A percentile compares a stretch with the other conserved stretches of the same genome.
Conservation (phyloP, 2,113 vertebrate species). For the Pseudopodoces humilis region DNA sequence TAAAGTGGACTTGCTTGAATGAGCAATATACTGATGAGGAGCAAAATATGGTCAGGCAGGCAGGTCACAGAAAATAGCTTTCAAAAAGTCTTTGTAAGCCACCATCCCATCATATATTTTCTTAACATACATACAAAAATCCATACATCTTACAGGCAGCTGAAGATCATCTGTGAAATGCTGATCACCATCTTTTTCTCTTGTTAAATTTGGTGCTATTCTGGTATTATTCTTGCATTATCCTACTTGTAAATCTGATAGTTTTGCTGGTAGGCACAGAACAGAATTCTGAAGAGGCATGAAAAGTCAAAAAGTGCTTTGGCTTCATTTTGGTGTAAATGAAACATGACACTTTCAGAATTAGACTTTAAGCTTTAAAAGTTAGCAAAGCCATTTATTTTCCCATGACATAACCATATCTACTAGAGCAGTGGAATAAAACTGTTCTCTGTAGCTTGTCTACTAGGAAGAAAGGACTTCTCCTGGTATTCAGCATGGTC, state of each 20-base stretch:
- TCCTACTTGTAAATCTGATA: neutral
- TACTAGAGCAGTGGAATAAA: neutral
- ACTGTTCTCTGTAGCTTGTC: neutral
- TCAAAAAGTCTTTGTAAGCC: neutral
- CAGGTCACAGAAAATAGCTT: neutral
- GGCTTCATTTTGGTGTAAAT: neutral
- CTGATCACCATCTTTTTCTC: neutral
- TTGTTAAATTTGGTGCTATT: neutral
- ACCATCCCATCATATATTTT: neutral
- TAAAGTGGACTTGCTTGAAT: slow-evolving; percentile 6
- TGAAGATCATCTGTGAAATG: neutral
- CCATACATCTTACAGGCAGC: neutral
- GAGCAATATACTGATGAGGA: neutral
- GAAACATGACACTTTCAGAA: neutral
- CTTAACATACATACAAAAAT: neutral
- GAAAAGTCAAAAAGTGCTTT: neutral
- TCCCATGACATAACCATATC: neutral
- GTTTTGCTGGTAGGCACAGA: neutral
- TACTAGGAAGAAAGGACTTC: neutral
- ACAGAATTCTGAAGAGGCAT: neutral
- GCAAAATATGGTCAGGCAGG: neutral
- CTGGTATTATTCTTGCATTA: neutral
- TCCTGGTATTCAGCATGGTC: neutral
- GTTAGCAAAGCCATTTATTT: neutral
- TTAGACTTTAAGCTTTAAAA: neutral